Conservation (phyloP, 2,797 vertebrate genomes). For the Dermochelys coriacea region DNA sequence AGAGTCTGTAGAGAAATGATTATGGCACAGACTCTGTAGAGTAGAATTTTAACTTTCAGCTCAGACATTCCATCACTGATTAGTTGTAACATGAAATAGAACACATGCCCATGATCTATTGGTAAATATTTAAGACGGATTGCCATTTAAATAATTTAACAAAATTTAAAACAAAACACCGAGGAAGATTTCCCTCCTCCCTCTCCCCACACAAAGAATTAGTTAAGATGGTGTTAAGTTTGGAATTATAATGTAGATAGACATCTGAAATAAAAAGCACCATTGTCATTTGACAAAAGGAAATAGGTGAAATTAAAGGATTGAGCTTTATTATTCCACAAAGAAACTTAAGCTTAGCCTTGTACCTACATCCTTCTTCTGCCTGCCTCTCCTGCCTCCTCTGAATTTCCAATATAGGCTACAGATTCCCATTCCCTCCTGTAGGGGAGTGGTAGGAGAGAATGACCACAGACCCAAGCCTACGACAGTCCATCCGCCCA, state of each 20-base stretch:
- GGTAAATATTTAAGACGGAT: slow-evolving; percentile 66
- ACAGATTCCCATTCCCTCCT: neutral
- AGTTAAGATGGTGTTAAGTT: rapidly evolving
- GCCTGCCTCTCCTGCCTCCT: neutral
- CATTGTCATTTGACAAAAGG: neutral
- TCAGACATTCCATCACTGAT: slow-evolving; percentile 51
- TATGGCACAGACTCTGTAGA: neutral
- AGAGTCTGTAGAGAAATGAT: slow-evolving; percentile 17
- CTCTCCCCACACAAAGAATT: neutral
- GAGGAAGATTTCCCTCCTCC: neutral
- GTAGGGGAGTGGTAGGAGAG: no score
- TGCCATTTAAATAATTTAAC: slow-evolving; percentile 54
- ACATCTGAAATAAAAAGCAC: neutral
- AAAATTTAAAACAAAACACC: slow-evolving; percentile 36
- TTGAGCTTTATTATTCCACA: neutral
- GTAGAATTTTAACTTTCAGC: slow-evolving; percentile 59
- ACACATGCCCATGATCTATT: slow-evolving; percentile 64
- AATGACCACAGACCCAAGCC: rapidly evolving
- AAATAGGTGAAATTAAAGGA: rapidly evolving
- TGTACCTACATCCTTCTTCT: neutral
- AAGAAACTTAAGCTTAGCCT: neutral
- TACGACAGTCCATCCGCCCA: neutral
- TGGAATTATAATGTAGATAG: rapidly evolving
- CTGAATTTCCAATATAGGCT: neutral
- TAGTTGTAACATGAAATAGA: slow-evolving; percentile 60